phyloP scores from a whole-genome alignment of 2,113 vertebrate species.

The Capreolus pygargus region DNA sequence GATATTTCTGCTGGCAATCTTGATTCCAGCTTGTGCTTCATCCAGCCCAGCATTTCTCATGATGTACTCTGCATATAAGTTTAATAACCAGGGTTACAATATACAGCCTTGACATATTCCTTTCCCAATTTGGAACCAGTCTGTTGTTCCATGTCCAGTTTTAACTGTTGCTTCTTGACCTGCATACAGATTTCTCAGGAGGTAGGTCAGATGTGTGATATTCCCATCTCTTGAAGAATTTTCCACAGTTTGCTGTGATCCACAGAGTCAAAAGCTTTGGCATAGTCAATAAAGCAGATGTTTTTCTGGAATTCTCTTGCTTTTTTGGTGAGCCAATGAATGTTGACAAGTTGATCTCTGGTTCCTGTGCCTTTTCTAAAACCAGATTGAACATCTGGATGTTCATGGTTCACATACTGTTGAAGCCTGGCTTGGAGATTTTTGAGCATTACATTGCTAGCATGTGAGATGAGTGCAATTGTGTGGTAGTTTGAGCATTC shows the following conservation, averaged over 20 bases:
- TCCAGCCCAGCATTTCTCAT: not conserved
- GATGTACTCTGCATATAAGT: not conserved
- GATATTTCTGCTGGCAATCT: not conserved
- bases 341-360: not conserved
- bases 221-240: not conserved
- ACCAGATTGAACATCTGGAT: not conserved
- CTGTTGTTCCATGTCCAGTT: not conserved
- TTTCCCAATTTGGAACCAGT: not conserved
- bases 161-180: not conserved
- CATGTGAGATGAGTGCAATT: not conserved
- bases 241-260: not conserved
- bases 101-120: not conserved
- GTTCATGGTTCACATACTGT: not conserved
- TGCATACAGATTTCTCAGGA: not conserved
- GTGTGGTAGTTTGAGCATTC: not conserved
- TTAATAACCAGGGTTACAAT: not conserved
- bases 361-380: not conserved
- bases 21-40: not conserved
- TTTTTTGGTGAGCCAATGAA: rapidly evolving
- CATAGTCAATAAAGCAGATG: not conserved
- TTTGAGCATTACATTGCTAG: not conserved
- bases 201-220: not conserved
- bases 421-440: not conserved
- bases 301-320: not conserved
- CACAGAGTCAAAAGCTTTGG: not conserved